These are phyloP conservation scores for Cataglyphis livida DNA, from an alignment of 2,888 invertebrate species.

Conservation along the genomic window DNA sequence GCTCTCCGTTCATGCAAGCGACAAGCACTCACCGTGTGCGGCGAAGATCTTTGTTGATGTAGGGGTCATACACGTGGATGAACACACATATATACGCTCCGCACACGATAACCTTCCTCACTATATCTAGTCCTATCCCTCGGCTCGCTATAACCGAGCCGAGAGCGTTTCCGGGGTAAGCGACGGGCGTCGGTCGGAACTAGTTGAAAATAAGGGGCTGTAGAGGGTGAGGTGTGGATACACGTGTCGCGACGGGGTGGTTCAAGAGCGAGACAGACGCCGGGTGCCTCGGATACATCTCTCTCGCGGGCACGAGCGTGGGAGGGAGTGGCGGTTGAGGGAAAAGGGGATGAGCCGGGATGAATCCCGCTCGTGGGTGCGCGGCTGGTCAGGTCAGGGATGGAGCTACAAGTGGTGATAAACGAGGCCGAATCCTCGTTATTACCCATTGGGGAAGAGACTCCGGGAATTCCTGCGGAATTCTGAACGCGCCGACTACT, in stretches of 20 bases:
- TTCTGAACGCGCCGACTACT: conserved; percentile 60
- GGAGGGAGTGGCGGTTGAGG: conserved; percentile 49
- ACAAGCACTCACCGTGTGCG: conserved; percentile 15
- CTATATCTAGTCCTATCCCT: conserved; percentile 45
- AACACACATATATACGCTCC: not conserved
- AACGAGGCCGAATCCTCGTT: conserved; percentile 83
- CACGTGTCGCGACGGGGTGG: conserved; percentile 73
- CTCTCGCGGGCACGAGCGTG: conserved; percentile 56
- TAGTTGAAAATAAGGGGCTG: conserved; percentile 73
- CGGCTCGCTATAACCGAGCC: conserved; percentile 46
- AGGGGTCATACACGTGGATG: conserved; percentile 38
- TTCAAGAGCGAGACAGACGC: conserved; percentile 43
- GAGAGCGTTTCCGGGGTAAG: conserved; percentile 46
- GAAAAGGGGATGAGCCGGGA: conserved; percentile 11
- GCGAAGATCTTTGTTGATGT: not conserved
- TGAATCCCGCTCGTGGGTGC: conserved; percentile 25
- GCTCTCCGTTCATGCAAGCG: conserved; percentile 9
- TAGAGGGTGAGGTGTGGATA: conserved; percentile 58
- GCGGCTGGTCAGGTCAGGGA: conserved; percentile 78
- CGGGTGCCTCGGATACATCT: conserved; percentile 43
- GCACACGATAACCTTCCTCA: conserved; percentile 51
- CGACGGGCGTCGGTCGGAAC: conserved; percentile 60
- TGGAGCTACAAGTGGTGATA: conserved; percentile 85
- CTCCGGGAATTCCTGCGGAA: conserved; percentile 73
- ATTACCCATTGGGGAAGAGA: conserved; percentile 78